Percentiles rank a stretch among this genome's conserved stretches.
phyloP scores from a whole-genome alignment of 2,888 invertebrate species.

The Acanthoscelides obtectus region DNA sequence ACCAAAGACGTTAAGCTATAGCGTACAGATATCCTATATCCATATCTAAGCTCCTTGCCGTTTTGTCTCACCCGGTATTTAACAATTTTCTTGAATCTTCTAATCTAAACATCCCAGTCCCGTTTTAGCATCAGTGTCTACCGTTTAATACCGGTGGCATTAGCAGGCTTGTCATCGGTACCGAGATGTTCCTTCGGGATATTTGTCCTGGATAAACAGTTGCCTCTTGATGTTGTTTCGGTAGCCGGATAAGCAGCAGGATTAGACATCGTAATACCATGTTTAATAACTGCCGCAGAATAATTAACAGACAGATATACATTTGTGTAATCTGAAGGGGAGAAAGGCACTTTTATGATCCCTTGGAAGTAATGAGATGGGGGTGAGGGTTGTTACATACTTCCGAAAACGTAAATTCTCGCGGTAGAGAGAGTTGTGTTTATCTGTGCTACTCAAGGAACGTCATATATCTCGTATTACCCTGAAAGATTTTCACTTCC shows the following conservation, averaged over 20 bases:
- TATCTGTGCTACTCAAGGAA: no score
- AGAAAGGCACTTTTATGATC: neutral
- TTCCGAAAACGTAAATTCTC: neutral
- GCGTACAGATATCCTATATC: no score
- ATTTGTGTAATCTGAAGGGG: neutral
- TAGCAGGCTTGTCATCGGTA: neutral
- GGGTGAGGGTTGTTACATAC: neutral
- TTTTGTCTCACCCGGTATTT: no score
- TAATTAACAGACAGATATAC: neutral
- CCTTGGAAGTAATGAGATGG: neutral
- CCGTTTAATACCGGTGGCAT: neutral
- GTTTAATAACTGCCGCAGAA: neutral
- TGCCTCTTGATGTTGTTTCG: neutral
- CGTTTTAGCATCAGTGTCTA: neutral
- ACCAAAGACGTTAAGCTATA: no score
- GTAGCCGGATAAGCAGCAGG: neutral
- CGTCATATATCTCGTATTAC: no score
- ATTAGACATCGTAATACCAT: neutral
- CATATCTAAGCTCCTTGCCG: no score
- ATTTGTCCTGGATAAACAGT: neutral
- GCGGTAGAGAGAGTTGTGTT: neutral
- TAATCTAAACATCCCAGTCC: neutral
- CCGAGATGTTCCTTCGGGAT: neutral
- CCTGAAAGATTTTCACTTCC: no score
- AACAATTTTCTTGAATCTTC: neutral